Evolutionary conservation across 2,797 vertebrate species (phyloP).

Genomic region (Apogon talboti): DNA sequence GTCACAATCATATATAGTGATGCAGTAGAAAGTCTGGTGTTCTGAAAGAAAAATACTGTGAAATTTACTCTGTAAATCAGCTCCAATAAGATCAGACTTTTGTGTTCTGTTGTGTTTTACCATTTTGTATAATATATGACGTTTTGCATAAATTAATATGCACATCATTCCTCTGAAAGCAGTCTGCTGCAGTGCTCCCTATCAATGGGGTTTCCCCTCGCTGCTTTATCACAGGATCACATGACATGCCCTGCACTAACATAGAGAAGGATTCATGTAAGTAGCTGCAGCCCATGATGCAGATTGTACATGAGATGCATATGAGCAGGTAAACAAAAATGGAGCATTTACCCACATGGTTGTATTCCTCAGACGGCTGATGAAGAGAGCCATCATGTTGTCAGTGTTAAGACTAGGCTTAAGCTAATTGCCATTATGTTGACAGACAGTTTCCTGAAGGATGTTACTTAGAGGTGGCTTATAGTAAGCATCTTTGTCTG

Average conservation of each 20-base stretch:
- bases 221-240: conserved; percentile 52
- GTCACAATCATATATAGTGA: background rate
- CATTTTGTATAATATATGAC: conserved; percentile 23
- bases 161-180: conserved; percentile 11
- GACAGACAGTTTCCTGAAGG: conserved; percentile 15
- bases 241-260: conserved; percentile 56
- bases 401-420: conserved; percentile 16
- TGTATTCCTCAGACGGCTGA: conserved; percentile 12
- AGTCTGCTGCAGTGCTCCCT: conserved; percentile 67
- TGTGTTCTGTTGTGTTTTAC: background rate
- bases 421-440: conserved; percentile 10
- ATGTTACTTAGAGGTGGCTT: conserved; percentile 22
- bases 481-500: conserved; percentile 17
- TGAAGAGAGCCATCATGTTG: conserved; percentile 4
- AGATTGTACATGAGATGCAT: conserved; percentile 4
- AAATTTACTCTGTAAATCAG: no score
- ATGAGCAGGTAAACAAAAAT: background rate
- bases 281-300: conserved; percentile 31
- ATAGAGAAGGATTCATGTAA: conserved; percentile 26
- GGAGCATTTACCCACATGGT: background rate
- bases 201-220: conserved; percentile 69
- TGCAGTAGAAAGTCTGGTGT: background rate
- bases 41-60: no score
- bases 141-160: conserved; percentile 39
- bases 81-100: no score